phyloP scores from a whole-genome alignment of 1,140 invertebrate species.

The Drosophila mauritiana region DNA sequence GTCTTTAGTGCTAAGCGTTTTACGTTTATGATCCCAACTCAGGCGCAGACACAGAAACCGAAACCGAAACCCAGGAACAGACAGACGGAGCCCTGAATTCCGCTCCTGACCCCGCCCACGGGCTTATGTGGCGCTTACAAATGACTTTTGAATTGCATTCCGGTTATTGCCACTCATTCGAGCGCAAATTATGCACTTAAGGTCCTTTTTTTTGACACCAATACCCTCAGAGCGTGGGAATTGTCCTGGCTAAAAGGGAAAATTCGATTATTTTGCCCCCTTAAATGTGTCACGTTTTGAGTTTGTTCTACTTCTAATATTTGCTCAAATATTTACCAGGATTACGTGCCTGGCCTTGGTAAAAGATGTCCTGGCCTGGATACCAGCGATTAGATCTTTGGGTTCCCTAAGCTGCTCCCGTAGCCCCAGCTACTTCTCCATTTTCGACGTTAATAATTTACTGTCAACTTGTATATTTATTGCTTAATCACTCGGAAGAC shows the following conservation, averaged over 20 bases:
- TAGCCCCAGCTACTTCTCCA: constrained; percentile 22
- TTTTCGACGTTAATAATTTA: constrained; percentile 67
- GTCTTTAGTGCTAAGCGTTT: constrained; percentile 77
- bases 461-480: constrained; percentile 78
- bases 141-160: constrained; percentile 76
- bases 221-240: background rate
- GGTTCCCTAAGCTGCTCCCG: constrained; percentile 33
- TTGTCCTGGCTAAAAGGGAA: background rate
- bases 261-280: constrained; percentile 52
- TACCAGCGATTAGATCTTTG: constrained; percentile 15
- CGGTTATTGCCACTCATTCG: constrained; percentile 29
- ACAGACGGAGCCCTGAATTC: constrained; percentile 1
- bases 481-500: constrained; percentile 80
- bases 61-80: background rate
- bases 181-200: constrained; percentile 56
- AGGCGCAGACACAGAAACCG: constrained; percentile 23
- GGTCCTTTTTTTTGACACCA: constrained; percentile 12
- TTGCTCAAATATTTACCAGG: constrained; percentile 71
- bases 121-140: constrained; percentile 32
- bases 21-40: constrained; percentile 69
- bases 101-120: constrained; percentile 13
- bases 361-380: constrained; percentile 25
- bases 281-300: constrained; percentile 68
- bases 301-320: constrained; percentile 72
- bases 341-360: constrained; percentile 57